These are phyloP conservation scores for Herminia tarsipennalis DNA, from an alignment of 2,888 invertebrate genomes.

Conservation along the genomic window DNA sequence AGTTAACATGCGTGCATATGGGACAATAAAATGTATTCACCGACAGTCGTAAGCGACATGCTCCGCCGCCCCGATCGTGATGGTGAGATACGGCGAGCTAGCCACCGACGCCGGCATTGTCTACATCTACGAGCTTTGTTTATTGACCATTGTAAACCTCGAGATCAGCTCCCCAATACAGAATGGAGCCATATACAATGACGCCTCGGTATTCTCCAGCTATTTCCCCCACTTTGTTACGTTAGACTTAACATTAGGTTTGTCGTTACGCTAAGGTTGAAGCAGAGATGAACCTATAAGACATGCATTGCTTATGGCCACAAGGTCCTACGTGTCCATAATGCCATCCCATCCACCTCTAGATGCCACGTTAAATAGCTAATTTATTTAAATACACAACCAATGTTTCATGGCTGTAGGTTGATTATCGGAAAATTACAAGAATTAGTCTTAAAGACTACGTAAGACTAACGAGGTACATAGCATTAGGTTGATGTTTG, in stretches of 20 bases:
- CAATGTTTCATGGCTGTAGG: too few species aligned
- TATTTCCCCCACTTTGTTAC: slow-evolving; percentile 10
- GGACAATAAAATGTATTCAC: slow-evolving; percentile 73
- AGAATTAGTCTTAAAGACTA: too few species aligned
- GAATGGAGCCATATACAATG: slow-evolving; percentile 71
- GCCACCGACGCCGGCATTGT: slow-evolving; percentile 70
- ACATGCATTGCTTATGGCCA: too few species aligned
- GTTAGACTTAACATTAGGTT: neutral
- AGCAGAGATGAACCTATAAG: too few species aligned
- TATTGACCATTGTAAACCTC: slow-evolving; percentile 75
- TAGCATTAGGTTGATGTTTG: neutral
- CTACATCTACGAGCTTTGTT: slow-evolving; percentile 75
- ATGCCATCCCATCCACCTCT: too few species aligned
- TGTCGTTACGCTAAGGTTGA: neutral
- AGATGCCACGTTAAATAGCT: too few species aligned
- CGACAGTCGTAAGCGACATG: slow-evolving; percentile 76
- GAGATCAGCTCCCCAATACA: slow-evolving; percentile 68
- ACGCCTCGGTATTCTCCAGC: slow-evolving; percentile 28
- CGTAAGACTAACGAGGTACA: too few species aligned
- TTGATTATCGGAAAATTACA: too few species aligned
- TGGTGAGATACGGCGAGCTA: slow-evolving; percentile 68
- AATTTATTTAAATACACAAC: too few species aligned
- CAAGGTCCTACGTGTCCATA: too few species aligned
- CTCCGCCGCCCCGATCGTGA: slow-evolving; percentile 68
- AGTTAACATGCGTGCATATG: slow-evolving; percentile 66